phyloP scores from a whole-genome alignment of 2,797 vertebrate genomes.

The Austrolebias charrua region DNA sequence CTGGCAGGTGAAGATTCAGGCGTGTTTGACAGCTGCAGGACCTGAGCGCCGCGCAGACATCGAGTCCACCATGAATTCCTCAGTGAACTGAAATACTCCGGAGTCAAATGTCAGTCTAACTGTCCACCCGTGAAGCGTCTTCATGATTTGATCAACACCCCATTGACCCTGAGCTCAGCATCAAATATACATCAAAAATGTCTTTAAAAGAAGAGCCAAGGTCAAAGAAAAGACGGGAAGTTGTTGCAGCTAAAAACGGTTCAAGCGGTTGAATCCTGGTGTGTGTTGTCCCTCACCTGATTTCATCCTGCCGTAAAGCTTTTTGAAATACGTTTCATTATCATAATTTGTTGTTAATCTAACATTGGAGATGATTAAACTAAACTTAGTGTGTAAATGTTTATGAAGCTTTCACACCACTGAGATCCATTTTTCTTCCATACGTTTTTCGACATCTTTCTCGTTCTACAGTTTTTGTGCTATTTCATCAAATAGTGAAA shows the following conservation, averaged over 20 bases:
- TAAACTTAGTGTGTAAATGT: too few relatives aligned
- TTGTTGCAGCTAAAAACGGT: not conserved
- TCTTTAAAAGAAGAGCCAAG: slow-evolving; percentile 1
- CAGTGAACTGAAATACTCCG: slow-evolving; percentile 6
- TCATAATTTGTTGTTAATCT: too few relatives aligned
- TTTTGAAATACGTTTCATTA: not conserved
- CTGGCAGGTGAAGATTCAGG: not conserved
- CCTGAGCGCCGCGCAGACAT: not conserved
- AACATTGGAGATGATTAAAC: too few relatives aligned
- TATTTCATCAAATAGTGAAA: too few relatives aligned
- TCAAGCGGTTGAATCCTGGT: not conserved
- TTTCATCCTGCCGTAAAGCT: not conserved
- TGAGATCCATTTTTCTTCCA: too few relatives aligned
- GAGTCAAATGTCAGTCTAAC: slow-evolving; percentile 4
- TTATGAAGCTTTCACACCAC: too few relatives aligned
- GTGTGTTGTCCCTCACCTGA: not conserved
- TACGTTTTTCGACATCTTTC: too few relatives aligned
- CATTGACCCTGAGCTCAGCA: slow-evolving; percentile 7
- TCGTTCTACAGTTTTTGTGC: too few relatives aligned
- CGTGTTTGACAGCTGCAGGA: slow-evolving; percentile 3
- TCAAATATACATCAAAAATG: not conserved
- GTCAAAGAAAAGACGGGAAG: not conserved
- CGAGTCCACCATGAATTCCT: slow-evolving; percentile 3
- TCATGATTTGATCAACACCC: slow-evolving; percentile 6
- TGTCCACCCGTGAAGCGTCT: slow-evolving; percentile 12